Base-by-base conservation (phyloP, 2,797 vertebrate genomes). In the Valencia hispanica region DNA sequence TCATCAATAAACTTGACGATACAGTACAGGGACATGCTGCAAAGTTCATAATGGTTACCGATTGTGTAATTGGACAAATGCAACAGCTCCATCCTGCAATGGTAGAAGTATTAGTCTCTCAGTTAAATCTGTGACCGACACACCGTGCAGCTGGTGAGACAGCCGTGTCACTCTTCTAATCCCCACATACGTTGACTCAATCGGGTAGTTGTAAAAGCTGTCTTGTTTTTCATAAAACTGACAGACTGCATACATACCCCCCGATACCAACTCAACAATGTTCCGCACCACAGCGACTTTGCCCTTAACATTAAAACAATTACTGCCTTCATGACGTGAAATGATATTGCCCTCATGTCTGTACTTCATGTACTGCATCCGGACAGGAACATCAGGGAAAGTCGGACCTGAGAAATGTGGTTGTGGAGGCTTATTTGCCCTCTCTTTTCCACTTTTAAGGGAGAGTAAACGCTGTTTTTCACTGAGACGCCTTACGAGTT, bases 231-330 rank as follows among this genome's bases (percentile, higher is more conserved):
- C 53, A 73, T 73, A 73, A 73, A 73, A 61, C 9, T 73, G 72
- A 61, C 72, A 73, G 39, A 73, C 72, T 32, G 72, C 22, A n/a
- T 57, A 41, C 70, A 59, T 43, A 10, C 15, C 34, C 43, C 70
- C 70, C 5, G 70, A 57, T 27, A 57, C 47, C n/a, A 61, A 15
- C 39, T 73, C 14, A 30, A 73, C 14, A 1, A 73, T 59, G 47
- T 73, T 73, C 27, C 70, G 57, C 18, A 72, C n/a, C 18, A 72
- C 70, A 43, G 70, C 70, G 59, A 72, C 51, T 30, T 12, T 72
- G 70, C 53, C 70, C 70, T 27, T 36, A 57, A 72, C 70, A 72
- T 72, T 51, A 72, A 72, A 72, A 20, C 53, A 45, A 39, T 61
- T 73, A 10, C 45, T 20, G 2, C 71, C 55, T 45, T 18, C 4